Conservation (phyloP, 2,888 invertebrate genomes). For the Zaprionus obscuricornis region DNA sequence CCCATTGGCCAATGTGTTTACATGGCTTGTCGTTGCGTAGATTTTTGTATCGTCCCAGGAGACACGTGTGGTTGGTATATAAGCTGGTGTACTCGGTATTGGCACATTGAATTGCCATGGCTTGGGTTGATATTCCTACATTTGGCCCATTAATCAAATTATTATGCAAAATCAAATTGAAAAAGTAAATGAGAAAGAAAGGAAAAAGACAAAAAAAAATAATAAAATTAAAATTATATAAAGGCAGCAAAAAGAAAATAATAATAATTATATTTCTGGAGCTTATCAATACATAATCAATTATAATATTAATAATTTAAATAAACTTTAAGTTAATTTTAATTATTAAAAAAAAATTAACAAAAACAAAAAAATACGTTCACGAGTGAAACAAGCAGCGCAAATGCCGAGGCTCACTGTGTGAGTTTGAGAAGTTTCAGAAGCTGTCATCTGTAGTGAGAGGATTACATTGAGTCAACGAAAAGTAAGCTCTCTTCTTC, state of each 20-base stretch:
- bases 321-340: too few relatives aligned
- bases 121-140: slow-evolving; percentile 77
- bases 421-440: too few relatives aligned
- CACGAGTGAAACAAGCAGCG: too few relatives aligned
- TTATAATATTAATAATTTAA: too few relatives aligned
- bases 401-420: too few relatives aligned
- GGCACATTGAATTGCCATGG: slow-evolving; percentile 81
- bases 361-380: too few relatives aligned
- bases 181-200: neutral
- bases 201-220: slow-evolving; percentile 11
- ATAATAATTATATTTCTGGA: neutral
- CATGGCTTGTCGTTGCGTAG: slow-evolving; percentile 66
- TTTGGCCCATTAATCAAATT: slow-evolving; percentile 30
- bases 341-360: too few relatives aligned
- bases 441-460: too few relatives aligned
- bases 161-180: neutral
- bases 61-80: slow-evolving; percentile 81
- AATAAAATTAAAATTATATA: neutral
- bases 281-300: neutral
- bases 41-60: slow-evolving; percentile 83
- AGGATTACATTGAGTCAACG: too few relatives aligned
- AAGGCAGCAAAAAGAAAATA: neutral
- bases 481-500: too few relatives aligned
- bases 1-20: slow-evolving; percentile 24
- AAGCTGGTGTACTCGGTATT: slow-evolving; percentile 81